Conservation (phyloP, 2,113 vertebrate species). For the Danionella cerebrum region DNA sequence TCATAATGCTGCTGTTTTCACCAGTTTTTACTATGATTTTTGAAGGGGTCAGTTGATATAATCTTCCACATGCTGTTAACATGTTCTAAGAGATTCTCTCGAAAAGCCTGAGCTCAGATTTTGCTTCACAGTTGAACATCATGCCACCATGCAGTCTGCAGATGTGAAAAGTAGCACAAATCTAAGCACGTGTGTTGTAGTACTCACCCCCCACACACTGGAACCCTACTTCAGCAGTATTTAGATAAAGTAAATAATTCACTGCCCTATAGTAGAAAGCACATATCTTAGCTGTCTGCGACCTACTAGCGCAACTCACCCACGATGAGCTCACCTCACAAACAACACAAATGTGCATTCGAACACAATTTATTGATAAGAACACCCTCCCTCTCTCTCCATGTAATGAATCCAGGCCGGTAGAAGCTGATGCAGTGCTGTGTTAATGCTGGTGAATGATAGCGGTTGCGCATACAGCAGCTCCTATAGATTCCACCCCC, state of each 20-base stretch:
- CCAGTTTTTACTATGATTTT: too few relatives aligned
- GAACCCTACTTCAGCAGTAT: constrained; percentile 55
- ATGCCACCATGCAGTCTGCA: not conserved
- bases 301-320: constrained; percentile 2
- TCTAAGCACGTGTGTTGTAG: not conserved
- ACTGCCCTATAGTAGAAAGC: constrained; percentile 48
- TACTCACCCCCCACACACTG: not conserved
- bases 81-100: too few relatives aligned
- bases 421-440: not conserved
- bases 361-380: not conserved
- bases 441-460: constrained; percentile 1
- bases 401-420: not conserved
- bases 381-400: not conserved
- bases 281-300: constrained; percentile 38
- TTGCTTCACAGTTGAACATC: too few relatives aligned
- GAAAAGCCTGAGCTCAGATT: too few relatives aligned
- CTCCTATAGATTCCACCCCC: not conserved
- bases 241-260: constrained; percentile 66
- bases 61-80: too few relatives aligned
- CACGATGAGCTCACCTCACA: constrained; percentile 3
- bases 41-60: too few relatives aligned
- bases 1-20: too few relatives aligned
- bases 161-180: not conserved
- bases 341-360: not conserved
- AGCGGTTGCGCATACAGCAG: not conserved